Conservation (phyloP, 92 coral and sea anemone species). For the Parazoanthus darwini region DNA sequence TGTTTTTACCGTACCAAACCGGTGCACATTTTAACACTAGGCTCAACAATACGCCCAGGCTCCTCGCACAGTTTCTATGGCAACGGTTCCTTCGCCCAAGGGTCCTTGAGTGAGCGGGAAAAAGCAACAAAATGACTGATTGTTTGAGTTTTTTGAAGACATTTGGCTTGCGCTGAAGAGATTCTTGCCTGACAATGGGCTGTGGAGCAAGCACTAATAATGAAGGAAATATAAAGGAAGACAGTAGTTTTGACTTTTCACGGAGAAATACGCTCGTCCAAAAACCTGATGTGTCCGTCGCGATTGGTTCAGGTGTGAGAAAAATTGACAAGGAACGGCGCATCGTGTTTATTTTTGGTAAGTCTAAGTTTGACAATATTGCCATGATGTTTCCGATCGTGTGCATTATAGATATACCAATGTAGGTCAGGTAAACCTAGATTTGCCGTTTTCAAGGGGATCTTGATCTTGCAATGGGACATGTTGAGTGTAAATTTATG, state of each 20-base stretch:
- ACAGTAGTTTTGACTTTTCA: slow-evolving; percentile 68
- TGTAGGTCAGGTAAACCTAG: not conserved
- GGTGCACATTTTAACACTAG: not conserved
- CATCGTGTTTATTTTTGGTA: slow-evolving; percentile 83
- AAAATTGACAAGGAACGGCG: slow-evolving; percentile 68
- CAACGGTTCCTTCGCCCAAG: slow-evolving; percentile 17
- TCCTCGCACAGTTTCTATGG: slow-evolving; percentile 29
- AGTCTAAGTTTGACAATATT: slow-evolving; percentile 32
- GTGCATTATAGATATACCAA: not conserved
- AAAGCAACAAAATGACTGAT: not conserved
- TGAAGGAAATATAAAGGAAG: slow-evolving; percentile 37
- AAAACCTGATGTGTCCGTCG: slow-evolving; percentile 72
- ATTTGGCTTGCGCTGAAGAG: not conserved
- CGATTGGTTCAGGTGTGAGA: slow-evolving; percentile 78
- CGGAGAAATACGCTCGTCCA: slow-evolving; percentile 80
- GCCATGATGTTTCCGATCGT: not conserved
- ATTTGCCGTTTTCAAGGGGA: not conserved
- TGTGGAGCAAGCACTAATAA: slow-evolving; percentile 64
- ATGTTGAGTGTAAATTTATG: not conserved
- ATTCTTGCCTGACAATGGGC: slow-evolving; percentile 60
- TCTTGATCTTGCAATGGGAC: slow-evolving; percentile 28
- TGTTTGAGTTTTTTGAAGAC: not conserved
- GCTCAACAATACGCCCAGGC: not conserved
- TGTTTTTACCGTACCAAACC: slow-evolving; percentile 1
- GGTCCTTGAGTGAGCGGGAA: slow-evolving; percentile 1